Evolutionary conservation across 1,140 invertebrate genomes (phyloP), one percentile per base, ranked within the genome.

Genomic region (Phocides pigmalion): DNA sequence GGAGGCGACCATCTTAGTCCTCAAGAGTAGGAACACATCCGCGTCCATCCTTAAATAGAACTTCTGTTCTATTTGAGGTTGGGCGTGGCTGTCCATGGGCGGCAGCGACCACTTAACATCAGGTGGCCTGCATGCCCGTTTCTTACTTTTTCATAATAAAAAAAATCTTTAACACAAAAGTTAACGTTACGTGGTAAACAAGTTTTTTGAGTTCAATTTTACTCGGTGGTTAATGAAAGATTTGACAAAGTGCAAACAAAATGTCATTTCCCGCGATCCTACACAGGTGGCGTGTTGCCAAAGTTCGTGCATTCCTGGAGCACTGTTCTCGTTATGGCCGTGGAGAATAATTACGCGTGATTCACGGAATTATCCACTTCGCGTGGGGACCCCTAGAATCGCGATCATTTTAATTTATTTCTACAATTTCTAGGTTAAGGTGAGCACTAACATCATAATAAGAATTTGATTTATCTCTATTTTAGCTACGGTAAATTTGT

Each of bases 281-380:
- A 64, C 53, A 39, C 16, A 58, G 20, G 63, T 82, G 84, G 81
- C 80, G 20, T 20, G 16, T 17, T 66, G 84, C 84, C 84, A 87
- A 83, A 73, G 53, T 64, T 58, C 49, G 56, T 67, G 70, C 76
- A 84, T 84, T 79, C 74, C 70, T 74, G 68, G 62, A 62, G 68
- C 49, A 59, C 56, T 76, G 72, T 66, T 72, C 71, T 69, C 64
- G 59, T 76, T 73, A 72, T 72, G 64, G 67, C 62, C 61, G 46
- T 61, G 64, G 62, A 64, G 62, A 73, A 49, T 66, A 61, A 62
- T 61, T 71, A 35, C 50, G 39, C 63, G 37, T 68, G 66, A 74
- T 54, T 66, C 44, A 67, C 50, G 25, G 46, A 47, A 67, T 53
- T 62, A 61, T 54, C 46, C 39, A 19, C 42, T 58, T 44, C 32